Evolutionary conservation across 1,140 invertebrate genomes (phyloP), one percentile per base, ranked within the genome.

Genomic region (Drosophila leontia): DNA sequence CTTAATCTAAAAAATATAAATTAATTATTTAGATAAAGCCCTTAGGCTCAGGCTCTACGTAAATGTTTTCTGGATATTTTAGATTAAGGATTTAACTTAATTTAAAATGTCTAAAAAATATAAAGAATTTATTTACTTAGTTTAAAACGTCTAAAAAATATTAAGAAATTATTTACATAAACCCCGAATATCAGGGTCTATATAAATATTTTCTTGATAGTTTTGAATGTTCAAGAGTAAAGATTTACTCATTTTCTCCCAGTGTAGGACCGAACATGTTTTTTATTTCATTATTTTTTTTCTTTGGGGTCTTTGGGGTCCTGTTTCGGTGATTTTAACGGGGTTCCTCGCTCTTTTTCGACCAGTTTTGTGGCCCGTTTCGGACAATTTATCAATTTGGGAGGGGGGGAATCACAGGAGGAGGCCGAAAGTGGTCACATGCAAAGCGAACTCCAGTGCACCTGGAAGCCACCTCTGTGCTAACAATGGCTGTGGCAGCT

Each of bases 331-430:
- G 9, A 45, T 34, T 56, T 23, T 82, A 82, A 82, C 80, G 80
- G 80, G 44, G 51, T 47, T 78, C 29, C 35, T 19, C n/a, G 47
- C 29, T 26, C 35, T 69, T 35, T 48, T 58, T 37, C 29, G 56
- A 53, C 75, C 42, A 55, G 80, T 72, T 61, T 82, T 83, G 61
- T 67, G 58, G 57, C 58, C 34, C 55, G 75, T 44, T 42, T 68
- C 42, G 60, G 60, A 50, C 57, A 67, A 82, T 81, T 77, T 77
- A 71, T 72, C 79, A 64, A 48, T 45, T 56, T 59, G 60, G 44
- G 35, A 13, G 11, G 9, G 2, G 17, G 5, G 8, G 58, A 19
- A 35, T 15, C 29, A 23, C 13, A 47, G 44, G 19, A 19, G 56
- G 11, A 12, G 32, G 29, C 32, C 45, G 44, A 65, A 35, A 48